Evolutionary conservation across 2,888 invertebrate genomes (phyloP).

Genomic region (Drosophila ezoana): DNA sequence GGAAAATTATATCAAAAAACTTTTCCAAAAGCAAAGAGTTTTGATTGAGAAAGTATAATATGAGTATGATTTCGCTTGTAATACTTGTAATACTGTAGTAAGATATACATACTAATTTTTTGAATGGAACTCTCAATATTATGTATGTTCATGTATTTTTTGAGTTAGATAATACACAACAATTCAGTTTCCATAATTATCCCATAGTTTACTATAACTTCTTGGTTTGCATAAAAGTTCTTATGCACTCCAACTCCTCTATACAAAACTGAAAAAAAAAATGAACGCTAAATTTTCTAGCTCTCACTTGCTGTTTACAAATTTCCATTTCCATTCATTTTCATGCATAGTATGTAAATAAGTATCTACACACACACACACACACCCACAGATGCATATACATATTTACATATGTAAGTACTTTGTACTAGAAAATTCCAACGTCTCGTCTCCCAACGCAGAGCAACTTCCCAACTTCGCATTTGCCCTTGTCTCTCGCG

Average conservation of each 20-base stretch:
- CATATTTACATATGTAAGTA: slow-evolving; percentile 12
- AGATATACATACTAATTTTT: no score
- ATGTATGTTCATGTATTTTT: no score
- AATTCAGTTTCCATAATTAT: no score
- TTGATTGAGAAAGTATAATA: no score
- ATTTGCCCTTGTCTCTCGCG: slow-evolving; percentile 34
- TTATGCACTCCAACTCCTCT: slow-evolving; percentile 1
- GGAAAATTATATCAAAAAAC: no score
- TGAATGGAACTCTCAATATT: no score
- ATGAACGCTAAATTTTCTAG: slow-evolving; percentile 17
- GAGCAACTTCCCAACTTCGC: slow-evolving; percentile 28
- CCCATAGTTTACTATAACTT: no score
- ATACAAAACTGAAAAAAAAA: slow-evolving; percentile 3
- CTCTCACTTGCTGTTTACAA: slow-evolving; percentile 41
- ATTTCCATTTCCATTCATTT: slow-evolving; percentile 47
- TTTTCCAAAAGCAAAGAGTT: no score
- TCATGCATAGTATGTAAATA: slow-evolving; percentile 40
- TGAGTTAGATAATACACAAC: no score
- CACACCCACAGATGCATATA: not conserved
- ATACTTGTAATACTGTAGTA: no score
- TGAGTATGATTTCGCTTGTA: no score
- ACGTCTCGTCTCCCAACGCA: slow-evolving; percentile 23
- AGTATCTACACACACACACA: slow-evolving; percentile 1
- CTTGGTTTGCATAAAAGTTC: slow-evolving; percentile 1
- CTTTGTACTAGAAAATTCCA: slow-evolving; percentile 47